Percentiles rank a stretch among this genome's conserved stretches.
Conservation (phyloP, 2,113 vertebrate genomes). For the Ameiurus melas region DNA sequence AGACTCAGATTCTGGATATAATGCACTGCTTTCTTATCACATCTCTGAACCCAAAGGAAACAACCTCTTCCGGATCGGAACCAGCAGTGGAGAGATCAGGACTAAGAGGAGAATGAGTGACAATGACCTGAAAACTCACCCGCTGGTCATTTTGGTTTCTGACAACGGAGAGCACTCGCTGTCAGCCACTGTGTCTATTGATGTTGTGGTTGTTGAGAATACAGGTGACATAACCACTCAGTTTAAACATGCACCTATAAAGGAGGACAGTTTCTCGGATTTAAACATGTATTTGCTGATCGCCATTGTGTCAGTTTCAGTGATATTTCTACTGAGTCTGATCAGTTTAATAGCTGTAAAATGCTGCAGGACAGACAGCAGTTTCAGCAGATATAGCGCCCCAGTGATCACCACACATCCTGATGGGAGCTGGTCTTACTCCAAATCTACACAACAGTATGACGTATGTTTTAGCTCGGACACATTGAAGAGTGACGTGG, state of each 20-base stretch:
- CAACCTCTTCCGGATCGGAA: conserved; percentile 61
- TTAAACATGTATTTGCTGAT: conserved; percentile 55
- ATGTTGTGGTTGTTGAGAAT: conserved; percentile 57
- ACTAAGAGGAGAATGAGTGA: conserved; percentile 69
- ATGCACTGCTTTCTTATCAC: conserved; percentile 60
- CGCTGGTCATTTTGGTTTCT: conserved; percentile 71
- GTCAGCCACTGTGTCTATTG: conserved; percentile 70
- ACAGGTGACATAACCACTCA: conserved; percentile 36
- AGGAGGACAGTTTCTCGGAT: conserved; percentile 51
- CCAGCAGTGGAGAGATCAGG: conserved; percentile 62
- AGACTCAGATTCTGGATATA: conserved; percentile 60
- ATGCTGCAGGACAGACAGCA: conserved; percentile 48
- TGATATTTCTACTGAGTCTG: conserved; percentile 56
- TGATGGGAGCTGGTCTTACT: conserved; percentile 57
- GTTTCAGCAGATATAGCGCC: conserved; percentile 48
- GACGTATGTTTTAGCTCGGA: not conserved
- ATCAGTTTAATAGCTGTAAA: conserved; percentile 52
- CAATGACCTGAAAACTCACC: conserved; percentile 74
- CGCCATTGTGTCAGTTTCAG: conserved; percentile 46
- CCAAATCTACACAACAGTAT: conserved; percentile 57
- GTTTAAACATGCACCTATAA: conserved; percentile 35
- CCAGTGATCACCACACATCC: conserved; percentile 56
- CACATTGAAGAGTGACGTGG: not conserved
- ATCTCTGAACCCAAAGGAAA: conserved; percentile 56
- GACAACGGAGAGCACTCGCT: conserved; percentile 76